These are phyloP conservation scores for Mus minutoides DNA, from an alignment of 2,797 vertebrate species.

Conservation along the genomic window DNA sequence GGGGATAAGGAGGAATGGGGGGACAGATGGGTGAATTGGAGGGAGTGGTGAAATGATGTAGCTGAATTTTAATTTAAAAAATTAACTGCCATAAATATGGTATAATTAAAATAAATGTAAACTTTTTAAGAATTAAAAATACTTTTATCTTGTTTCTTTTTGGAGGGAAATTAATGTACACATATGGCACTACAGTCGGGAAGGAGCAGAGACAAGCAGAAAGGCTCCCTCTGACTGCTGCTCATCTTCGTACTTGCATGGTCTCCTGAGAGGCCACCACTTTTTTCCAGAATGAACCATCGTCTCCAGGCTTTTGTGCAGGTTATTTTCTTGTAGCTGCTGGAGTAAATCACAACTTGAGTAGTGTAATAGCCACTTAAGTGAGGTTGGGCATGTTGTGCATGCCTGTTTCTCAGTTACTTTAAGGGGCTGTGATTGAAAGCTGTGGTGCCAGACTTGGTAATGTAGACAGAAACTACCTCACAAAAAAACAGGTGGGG, in stretches of 20 bases:
- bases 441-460: neutral
- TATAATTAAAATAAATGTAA: neutral
- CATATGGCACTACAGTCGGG: neutral
- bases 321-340: neutral
- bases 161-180: neutral
- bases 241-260: neutral
- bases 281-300: neutral
- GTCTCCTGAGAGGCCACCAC: neutral
- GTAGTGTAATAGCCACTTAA: neutral
- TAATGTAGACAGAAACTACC: neutral
- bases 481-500: no score
- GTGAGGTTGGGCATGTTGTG: neutral
- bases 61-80: neutral
- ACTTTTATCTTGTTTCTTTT: neutral
- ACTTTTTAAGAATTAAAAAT: neutral
- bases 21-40: neutral
- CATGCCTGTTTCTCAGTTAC: neutral
- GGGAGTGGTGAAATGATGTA: neutral
- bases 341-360: neutral
- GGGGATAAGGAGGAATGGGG: neutral
- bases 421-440: neutral
- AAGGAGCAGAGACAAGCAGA: neutral
- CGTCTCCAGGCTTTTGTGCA: neutral
- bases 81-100: neutral
- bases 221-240: neutral